These are phyloP conservation scores for Camponotus fellah DNA, from an alignment of 2,888 invertebrate species.

Conservation along the genomic window DNA sequence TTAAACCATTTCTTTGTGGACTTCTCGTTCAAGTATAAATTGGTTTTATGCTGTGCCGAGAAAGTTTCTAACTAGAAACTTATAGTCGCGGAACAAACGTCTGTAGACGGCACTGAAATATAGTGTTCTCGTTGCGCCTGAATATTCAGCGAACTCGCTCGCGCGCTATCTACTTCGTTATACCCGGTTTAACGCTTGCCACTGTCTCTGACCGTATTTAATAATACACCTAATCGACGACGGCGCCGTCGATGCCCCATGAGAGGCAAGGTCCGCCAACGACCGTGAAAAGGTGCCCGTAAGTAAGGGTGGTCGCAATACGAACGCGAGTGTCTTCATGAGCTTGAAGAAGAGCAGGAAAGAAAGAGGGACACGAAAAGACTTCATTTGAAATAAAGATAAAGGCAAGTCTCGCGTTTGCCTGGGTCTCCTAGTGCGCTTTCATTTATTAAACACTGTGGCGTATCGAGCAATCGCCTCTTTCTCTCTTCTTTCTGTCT, in stretches of 20 bases:
- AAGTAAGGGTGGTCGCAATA: conserved; percentile 21
- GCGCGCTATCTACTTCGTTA: conserved; percentile 52
- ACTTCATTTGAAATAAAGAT: conserved; percentile 48
- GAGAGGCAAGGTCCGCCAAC: conserved; percentile 60
- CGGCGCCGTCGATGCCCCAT: conserved; percentile 51
- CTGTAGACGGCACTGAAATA: conserved; percentile 55
- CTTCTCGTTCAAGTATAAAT: conserved; percentile 49
- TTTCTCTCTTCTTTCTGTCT: neutral
- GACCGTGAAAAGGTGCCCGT: conserved; percentile 68
- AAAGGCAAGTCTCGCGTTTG: conserved; percentile 21
- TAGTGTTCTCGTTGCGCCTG: conserved; percentile 50
- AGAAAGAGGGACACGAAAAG: neutral
- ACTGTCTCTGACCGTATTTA: conserved; percentile 58
- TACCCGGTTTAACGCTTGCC: conserved; percentile 45
- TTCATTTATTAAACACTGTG: conserved; percentile 52
- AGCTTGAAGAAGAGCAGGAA: neutral
- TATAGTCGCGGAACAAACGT: conserved; percentile 53
- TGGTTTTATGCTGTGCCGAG: conserved; percentile 48
- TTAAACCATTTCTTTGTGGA: conserved; percentile 46
- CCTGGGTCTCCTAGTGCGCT: conserved; percentile 22
- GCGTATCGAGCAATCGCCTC: conserved; percentile 32
- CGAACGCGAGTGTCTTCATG: conserved; percentile 10
- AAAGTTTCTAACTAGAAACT: conserved; percentile 54
- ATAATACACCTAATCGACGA: conserved; percentile 66
- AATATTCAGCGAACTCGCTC: conserved; percentile 42